Evolutionary conservation across 2,797 vertebrate species (phyloP).

Genomic region (Dermochelys coriacea): DNA sequence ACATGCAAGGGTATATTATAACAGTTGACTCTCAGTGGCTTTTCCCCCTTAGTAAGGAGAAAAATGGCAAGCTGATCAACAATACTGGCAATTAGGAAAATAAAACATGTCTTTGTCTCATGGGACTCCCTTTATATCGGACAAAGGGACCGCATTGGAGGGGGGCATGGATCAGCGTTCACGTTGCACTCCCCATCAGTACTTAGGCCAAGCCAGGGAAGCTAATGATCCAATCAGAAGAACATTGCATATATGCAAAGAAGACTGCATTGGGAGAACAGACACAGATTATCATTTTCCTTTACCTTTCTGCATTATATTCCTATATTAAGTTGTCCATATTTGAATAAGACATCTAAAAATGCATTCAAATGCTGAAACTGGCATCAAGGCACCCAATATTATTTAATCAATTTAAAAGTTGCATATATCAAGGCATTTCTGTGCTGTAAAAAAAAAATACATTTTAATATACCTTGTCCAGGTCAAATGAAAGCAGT

Average conservation of each 20-base stretch:
- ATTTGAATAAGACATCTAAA: not conserved
- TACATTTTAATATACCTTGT: too few species aligned
- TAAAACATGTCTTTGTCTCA: not conserved
- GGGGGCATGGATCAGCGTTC: too few species aligned
- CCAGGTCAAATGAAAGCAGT: too few species aligned
- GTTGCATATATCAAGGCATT: not conserved
- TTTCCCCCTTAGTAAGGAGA: not conserved
- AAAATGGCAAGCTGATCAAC: not conserved
- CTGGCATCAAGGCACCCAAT: not conserved
- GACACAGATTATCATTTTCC: not conserved
- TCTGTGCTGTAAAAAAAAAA: not conserved
- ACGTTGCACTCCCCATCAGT: too few species aligned
- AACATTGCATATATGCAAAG: too few species aligned
- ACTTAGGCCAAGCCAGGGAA: too few species aligned
- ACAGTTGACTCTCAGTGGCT: too few species aligned
- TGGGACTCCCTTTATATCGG: not conserved
- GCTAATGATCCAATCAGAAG: too few species aligned
- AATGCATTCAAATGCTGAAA: not conserved
- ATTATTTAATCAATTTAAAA: not conserved
- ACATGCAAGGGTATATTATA: not conserved
- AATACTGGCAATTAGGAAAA: not conserved
- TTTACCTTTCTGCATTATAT: not conserved
- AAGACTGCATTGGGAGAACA: not conserved
- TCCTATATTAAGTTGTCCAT: not conserved
- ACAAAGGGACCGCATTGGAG: not conserved